A percentile compares a stretch with the other conserved stretches of the same genome.
Conservation (phyloP, 1,140 invertebrate species). For the Himalopsyche phryganea region DNA sequence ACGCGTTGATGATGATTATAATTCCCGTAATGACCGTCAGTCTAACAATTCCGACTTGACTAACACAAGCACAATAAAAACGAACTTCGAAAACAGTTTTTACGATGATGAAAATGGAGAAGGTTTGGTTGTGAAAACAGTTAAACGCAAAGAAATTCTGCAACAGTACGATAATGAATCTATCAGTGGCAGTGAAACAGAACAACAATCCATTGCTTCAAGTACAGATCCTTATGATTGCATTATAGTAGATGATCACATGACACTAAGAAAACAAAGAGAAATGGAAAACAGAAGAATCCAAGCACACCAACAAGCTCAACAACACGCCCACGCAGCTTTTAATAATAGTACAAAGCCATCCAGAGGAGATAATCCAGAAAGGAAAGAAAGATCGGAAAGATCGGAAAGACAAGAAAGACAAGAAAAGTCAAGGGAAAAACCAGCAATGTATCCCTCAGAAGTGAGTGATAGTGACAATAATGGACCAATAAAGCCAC, state of each 20-base stretch:
- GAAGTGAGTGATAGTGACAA: slow-evolving; percentile 33
- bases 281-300: slow-evolving; percentile 50
- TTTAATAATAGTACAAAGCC: slow-evolving; percentile 22
- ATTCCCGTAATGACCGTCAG: slow-evolving; percentile 47
- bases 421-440: slow-evolving; percentile 28
- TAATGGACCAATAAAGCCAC: slow-evolving; percentile 46
- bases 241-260: slow-evolving; percentile 70
- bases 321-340: slow-evolving; percentile 4
- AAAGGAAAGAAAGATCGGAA: slow-evolving; percentile 51
- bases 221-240: slow-evolving; percentile 70
- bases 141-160: slow-evolving; percentile 64
- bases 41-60: slow-evolving; percentile 49
- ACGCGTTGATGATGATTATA: slow-evolving; percentile 48
- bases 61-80: slow-evolving; percentile 50
- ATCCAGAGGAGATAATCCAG: slow-evolving; percentile 42
- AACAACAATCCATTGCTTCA: slow-evolving; percentile 59
- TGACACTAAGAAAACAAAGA: slow-evolving; percentile 58
- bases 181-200: slow-evolving; percentile 51
- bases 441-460: slow-evolving; percentile 19
- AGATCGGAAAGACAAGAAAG: slow-evolving; percentile 43
- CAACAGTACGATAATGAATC: slow-evolving; percentile 64
- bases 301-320: slow-evolving; percentile 40
- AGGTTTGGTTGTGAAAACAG: slow-evolving; percentile 63
- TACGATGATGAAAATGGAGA: slow-evolving; percentile 59
- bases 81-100: slow-evolving; percentile 58